These are phyloP conservation scores for Microcebus murinus DNA, from an alignment of 2,113 vertebrate genomes.

Conservation along the genomic window DNA sequence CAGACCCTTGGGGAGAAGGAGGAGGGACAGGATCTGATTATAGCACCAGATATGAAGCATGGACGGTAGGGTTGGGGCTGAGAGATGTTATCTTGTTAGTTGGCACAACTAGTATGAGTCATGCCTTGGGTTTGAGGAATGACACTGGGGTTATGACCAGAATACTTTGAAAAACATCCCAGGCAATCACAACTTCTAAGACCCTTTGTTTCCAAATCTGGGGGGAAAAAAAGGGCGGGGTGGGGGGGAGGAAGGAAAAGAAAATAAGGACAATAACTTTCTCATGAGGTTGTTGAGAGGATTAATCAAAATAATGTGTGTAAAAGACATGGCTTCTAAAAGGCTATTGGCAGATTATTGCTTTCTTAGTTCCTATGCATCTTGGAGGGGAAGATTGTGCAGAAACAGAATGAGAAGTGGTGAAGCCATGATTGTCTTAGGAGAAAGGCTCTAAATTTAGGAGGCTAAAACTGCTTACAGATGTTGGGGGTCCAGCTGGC, in stretches of 20 bases:
- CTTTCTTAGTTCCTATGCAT: not conserved
- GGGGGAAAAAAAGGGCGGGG: fast-evolving
- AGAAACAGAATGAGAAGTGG: not conserved
- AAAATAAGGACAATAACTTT: not conserved
- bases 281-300: not conserved
- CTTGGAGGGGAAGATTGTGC: not conserved
- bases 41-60: not conserved
- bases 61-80: not conserved
- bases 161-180: not conserved
- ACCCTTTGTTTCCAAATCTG: not conserved
- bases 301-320: not conserved
- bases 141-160: not conserved
- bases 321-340: not conserved
- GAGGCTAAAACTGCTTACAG: not conserved
- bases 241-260: too few relatives aligned
- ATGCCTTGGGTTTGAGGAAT: not conserved
- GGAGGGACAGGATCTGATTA: not conserved
- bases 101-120: not conserved
- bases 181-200: not conserved
- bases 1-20: not conserved
- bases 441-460: not conserved
- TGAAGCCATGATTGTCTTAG: not conserved
- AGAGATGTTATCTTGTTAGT: not conserved
- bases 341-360: not conserved
- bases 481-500: not conserved